Conservation (phyloP, 2,797 vertebrate genomes). For the Varecia variegata region DNA sequence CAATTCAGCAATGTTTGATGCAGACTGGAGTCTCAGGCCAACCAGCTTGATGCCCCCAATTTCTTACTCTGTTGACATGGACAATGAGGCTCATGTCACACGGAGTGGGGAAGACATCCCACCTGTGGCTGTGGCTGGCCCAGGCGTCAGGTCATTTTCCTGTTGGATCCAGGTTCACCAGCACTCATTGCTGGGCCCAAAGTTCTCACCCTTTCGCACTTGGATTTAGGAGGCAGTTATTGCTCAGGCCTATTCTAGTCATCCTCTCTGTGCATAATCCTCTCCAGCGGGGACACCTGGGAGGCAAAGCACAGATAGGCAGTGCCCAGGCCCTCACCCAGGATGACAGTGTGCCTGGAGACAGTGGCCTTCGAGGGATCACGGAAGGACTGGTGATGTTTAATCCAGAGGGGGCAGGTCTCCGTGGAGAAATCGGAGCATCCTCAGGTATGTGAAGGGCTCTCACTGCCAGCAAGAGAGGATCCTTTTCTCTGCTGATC, state of each 20-base stretch:
- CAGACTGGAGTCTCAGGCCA: background rate
- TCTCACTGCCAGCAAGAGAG: background rate
- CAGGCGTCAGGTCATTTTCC: background rate
- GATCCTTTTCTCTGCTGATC: background rate
- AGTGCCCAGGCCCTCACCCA: background rate
- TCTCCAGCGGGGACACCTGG: background rate
- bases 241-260: too few relatives aligned
- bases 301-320: background rate
- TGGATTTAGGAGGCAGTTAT: background rate
- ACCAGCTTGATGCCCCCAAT: background rate
- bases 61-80: background rate
- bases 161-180: background rate
- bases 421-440: background rate
- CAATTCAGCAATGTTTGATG: background rate
- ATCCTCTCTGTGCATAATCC: background rate
- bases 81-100: background rate
- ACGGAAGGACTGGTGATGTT: background rate
- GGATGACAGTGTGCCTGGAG: background rate
- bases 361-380: background rate
- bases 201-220: background rate
- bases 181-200: background rate
- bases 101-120: background rate
- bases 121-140: background rate
- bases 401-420: background rate
- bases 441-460: background rate